These are phyloP conservation scores for Dilophus febrilis DNA, from an alignment of 2,888 invertebrate species.

Conservation along the genomic window DNA sequence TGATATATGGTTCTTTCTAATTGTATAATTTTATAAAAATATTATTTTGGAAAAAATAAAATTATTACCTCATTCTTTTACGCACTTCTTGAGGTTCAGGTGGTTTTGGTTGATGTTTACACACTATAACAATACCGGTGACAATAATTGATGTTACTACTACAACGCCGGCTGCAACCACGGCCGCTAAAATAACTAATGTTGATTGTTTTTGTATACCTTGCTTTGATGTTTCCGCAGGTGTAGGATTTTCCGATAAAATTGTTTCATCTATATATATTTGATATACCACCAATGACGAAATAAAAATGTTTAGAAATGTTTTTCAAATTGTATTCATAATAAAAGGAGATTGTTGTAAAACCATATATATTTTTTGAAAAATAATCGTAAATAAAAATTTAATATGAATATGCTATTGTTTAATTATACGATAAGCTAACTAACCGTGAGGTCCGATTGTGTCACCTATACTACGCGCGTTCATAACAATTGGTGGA, in stretches of 20 bases:
- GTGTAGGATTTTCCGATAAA: conserved; percentile 31
- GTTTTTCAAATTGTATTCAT: too few species aligned
- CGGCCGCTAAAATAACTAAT: conserved; percentile 28
- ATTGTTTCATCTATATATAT: conserved; percentile 27
- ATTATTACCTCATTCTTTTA: conserved; percentile 31
- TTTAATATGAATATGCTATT: too few species aligned
- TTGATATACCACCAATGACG: too few species aligned
- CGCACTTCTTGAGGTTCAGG: conserved; percentile 32
- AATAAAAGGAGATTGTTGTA: conserved; percentile 1
- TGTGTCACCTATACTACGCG: conserved; percentile 29
- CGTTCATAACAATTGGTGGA: conserved; percentile 51
- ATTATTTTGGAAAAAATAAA: too few species aligned
- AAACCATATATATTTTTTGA: neutral
- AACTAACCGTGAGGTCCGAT: conserved; percentile 30
- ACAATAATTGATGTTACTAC: conserved; percentile 32
- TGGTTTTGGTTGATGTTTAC: conserved; percentile 28
- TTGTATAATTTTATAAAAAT: too few species aligned
- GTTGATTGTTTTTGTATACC: conserved; percentile 28
- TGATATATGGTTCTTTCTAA: too few species aligned
- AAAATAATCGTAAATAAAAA: neutral
- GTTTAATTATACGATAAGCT: too few species aligned
- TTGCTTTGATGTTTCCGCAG: conserved; percentile 32
- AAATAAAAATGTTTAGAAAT: too few species aligned
- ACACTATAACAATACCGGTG: conserved; percentile 30
- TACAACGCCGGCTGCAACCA: conserved; percentile 30